Conservation (phyloP, 2,113 vertebrate genomes). For the Aphyosemion australe region DNA sequence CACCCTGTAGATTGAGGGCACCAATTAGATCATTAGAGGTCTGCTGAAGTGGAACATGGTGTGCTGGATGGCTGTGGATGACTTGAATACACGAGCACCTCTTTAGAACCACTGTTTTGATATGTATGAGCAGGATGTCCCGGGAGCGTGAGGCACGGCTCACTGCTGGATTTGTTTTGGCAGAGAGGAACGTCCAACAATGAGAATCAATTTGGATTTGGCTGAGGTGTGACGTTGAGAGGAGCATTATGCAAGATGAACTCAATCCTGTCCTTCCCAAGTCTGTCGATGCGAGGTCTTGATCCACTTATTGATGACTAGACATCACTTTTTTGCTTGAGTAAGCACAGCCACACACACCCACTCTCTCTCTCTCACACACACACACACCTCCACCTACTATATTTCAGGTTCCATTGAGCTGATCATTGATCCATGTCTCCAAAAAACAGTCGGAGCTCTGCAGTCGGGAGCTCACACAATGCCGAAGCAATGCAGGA, state of each 20-base stretch:
- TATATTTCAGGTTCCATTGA: constrained; percentile 6
- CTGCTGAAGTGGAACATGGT: constrained; percentile 43
- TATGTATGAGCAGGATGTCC: constrained; percentile 21
- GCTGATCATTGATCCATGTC: constrained; percentile 57
- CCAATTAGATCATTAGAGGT: constrained; percentile 49
- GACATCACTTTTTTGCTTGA: constrained; percentile 47
- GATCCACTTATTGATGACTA: constrained; percentile 63
- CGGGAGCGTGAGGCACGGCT: constrained; percentile 3
- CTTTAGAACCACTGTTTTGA: constrained; percentile 29
- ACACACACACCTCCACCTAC: background rate
- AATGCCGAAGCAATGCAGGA: constrained; percentile 65
- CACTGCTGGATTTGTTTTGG: constrained; percentile 23
- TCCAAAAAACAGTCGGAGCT: constrained; percentile 35
- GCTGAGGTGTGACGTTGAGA: constrained; percentile 54
- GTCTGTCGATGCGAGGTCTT: constrained; percentile 50
- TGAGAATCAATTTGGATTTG: constrained; percentile 44
- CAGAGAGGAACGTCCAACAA: constrained; percentile 37
- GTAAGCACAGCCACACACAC: constrained; percentile 58
- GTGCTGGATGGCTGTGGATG: constrained; percentile 22
- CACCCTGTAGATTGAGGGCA: constrained; percentile 29
- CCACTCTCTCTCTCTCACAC: background rate
- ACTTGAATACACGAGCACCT: constrained; percentile 19
- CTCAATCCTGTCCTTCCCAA: constrained; percentile 42
- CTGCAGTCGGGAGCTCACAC: constrained; percentile 51
- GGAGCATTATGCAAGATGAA: constrained; percentile 57